Base-by-base conservation (phyloP, 1,140 invertebrate genomes). In the Drosophila nasuta region DNA sequence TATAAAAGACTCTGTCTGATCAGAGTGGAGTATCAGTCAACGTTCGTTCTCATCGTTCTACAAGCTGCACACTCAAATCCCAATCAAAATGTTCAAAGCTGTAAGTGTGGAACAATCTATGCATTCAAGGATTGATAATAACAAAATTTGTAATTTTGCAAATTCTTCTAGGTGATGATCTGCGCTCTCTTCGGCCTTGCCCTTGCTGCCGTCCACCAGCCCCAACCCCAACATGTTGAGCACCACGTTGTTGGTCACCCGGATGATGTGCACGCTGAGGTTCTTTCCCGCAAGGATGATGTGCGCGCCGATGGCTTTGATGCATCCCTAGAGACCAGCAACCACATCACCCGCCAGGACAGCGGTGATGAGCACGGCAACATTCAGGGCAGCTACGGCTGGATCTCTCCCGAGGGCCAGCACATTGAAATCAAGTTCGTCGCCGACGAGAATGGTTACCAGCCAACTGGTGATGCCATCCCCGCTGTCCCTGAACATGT, bases 361-460 rank as follows among this genome's bases (percentile, higher is more conserved):
- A 88, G 82, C 54, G 94, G 94, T n/a, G 81, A 91, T 77, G 75
- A 46, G 8, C 77, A 91, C 35, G 89, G 85, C 15, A 88, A 91
- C 70, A 77, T 85, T 3, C 68, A 92, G 2, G 91, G 91, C 17
- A 54, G 35, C 20, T 91, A 68, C 52, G 67, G 77, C 52, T 92
- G 78, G 78, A 60, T 85, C 15, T 86, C 87, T 5, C 88, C 88
- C 48, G 93, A 93, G 77, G 93, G 93, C 11, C 81, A 87, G 64
- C 93, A 85, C 1, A 91, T 94, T 43, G 74, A 91, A 1, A 86
- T 95, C 2, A 91, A 89, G 17, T 95, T 95, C 77, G 93, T 93
- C 4, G 95, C 95, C 43, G 94, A 95, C 79, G 94, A 95, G 85
- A 94, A 95, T 75, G 95, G 93, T n/a, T 93, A 92, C 74, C 91